Evolutionary conservation across 2,797 vertebrate genomes (phyloP).

Genomic region (Smutsia temminckii): DNA sequence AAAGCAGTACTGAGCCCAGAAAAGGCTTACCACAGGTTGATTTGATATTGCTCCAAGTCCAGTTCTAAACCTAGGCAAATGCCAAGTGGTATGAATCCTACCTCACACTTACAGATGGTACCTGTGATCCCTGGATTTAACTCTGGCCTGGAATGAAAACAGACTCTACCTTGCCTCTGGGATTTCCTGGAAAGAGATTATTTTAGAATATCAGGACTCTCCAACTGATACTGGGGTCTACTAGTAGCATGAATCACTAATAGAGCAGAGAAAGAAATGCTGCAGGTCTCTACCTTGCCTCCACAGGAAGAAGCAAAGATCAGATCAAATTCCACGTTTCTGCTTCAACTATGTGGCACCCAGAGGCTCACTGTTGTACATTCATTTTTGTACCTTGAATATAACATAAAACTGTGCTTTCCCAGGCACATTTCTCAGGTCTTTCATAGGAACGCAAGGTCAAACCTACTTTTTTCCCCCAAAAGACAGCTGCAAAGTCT

Average conservation of each 20-base stretch:
- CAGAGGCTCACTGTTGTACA: neutral
- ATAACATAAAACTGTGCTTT: slow-evolving; percentile 15
- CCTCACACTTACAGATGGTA: neutral
- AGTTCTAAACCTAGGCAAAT: neutral
- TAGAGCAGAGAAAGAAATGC: neutral
- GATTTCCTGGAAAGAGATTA: neutral
- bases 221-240: neutral
- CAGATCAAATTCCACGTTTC: slow-evolving; percentile 30
- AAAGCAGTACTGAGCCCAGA: neutral
- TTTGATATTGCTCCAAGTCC: neutral
- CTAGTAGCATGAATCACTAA: neutral
- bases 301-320: slow-evolving; percentile 6
- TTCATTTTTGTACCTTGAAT: slow-evolving; percentile 4
- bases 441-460: neutral
- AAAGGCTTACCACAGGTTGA: neutral
- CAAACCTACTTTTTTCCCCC: neutral
- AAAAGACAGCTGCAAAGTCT: neutral
- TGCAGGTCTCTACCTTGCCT: neutral
- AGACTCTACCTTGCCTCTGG: neutral
- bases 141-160: neutral
- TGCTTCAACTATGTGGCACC: slow-evolving; percentile 14
- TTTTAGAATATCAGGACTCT: slow-evolving; percentile 21
- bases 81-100: neutral
- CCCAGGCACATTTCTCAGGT: neutral
- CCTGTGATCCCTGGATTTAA: neutral